These are phyloP conservation scores for Meloidogyne chitwoodi DNA, from an alignment of 1,140 invertebrate species.

Conservation along the genomic window DNA sequence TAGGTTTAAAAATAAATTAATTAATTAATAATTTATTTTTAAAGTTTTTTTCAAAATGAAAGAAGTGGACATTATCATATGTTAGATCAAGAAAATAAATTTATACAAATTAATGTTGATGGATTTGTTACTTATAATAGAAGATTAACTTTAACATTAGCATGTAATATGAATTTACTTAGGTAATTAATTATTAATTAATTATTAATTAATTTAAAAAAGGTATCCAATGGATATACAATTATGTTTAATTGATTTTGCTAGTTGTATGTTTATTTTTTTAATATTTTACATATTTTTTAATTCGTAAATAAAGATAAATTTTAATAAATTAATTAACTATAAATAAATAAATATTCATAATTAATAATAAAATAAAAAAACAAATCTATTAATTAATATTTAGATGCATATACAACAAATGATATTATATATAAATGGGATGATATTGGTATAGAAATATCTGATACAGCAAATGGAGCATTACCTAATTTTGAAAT, in stretches of 20 bases:
- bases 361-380: not conserved
- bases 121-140: constrained; percentile 38
- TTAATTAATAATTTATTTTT: constrained; percentile 76
- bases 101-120: constrained; percentile 35
- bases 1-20: constrained; percentile 62
- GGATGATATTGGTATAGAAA: constrained; percentile 70
- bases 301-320: too few relatives aligned
- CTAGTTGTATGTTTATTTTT: constrained; percentile 70
- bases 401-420: constrained; percentile 84
- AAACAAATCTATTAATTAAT: not conserved
- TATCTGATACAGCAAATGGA: constrained; percentile 39
- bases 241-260: constrained; percentile 83
- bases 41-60: constrained; percentile 75
- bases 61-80: constrained; percentile 86
- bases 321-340: too few relatives aligned
- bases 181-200: constrained; percentile 60
- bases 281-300: too few relatives aligned
- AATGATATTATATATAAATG: constrained; percentile 85
- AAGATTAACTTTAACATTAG: constrained; percentile 67
- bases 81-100: constrained; percentile 67
- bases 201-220: not conserved
- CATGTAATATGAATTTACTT: constrained; percentile 91
- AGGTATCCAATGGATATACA: constrained; percentile 84
- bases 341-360: too few relatives aligned
- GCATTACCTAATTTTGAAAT: constrained; percentile 48